Conservation (phyloP, 2,888 invertebrate genomes). For the Heliconius ismenius region DNA sequence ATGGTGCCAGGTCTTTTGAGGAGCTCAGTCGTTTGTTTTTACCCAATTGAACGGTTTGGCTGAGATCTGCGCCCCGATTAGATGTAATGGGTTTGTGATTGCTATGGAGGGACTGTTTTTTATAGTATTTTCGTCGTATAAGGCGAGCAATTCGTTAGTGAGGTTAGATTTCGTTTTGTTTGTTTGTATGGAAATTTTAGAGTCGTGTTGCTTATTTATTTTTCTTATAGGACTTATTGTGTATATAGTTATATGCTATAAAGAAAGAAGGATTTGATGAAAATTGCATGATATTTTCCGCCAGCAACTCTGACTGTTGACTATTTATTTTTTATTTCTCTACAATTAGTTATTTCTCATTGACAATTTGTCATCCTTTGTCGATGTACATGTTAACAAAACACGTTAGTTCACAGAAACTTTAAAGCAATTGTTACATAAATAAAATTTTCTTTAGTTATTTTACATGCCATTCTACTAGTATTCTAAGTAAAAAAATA, state of each 20-base stretch:
- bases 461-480: background rate
- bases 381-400: slow-evolving; percentile 9
- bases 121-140: background rate
- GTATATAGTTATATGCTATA: background rate
- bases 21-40: slow-evolving; percentile 25
- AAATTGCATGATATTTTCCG: no score
- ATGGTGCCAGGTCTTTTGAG: slow-evolving; percentile 13
- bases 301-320: no score
- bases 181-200: background rate
- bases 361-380: slow-evolving; percentile 20
- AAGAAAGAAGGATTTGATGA: no score
- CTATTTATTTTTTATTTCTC: no score
- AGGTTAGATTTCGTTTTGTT: background rate
- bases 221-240: background rate
- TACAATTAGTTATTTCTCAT: background rate
- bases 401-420: slow-evolving; percentile 13
- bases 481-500: background rate
- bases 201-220: background rate
- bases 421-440: background rate
- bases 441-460: background rate
- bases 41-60: slow-evolving; percentile 28
- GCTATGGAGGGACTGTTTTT: slow-evolving; percentile 17
- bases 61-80: slow-evolving; percentile 28
- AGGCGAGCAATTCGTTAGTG: slow-evolving; percentile 12
- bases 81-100: slow-evolving; percentile 22